phyloP scores from a whole-genome alignment of 30 jellyfish, hydroid and myxozoan genomes.

The Aurelia sp. region DNA sequence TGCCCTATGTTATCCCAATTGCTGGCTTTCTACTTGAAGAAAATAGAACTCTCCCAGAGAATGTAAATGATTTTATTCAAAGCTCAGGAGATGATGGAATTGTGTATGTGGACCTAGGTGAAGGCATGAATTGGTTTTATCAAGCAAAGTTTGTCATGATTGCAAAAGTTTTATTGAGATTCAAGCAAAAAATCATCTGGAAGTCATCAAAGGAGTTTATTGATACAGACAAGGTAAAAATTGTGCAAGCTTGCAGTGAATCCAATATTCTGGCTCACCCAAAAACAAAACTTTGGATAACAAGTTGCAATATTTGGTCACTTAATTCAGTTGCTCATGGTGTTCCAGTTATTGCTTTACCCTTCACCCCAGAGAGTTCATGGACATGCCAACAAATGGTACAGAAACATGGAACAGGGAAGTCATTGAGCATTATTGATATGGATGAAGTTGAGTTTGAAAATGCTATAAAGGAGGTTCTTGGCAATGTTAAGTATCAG shows the following conservation, averaged over 20 bases:
- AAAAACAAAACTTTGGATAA: constrained; percentile 17
- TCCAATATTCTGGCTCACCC: constrained; percentile 20
- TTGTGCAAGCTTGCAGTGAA: constrained; percentile 4
- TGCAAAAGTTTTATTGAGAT: constrained; percentile 4
- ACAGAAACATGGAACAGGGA: constrained; percentile 30
- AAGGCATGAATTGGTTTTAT: not conserved
- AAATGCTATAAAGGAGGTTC: not conserved
- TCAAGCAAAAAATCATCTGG: constrained; percentile 17
- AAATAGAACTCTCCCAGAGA: not conserved
- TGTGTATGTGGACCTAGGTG: constrained; percentile 24
- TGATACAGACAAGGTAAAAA: not conserved
- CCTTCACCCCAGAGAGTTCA: constrained; percentile 20
- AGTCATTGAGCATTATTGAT: constrained; percentile 10
- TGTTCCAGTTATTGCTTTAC: constrained; percentile 43
- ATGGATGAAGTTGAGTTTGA: not conserved
- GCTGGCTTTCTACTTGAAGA: constrained; percentile 37
- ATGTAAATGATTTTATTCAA: constrained; percentile 11
- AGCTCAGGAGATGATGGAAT: constrained; percentile 30
- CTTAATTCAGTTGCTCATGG: constrained; percentile 33
- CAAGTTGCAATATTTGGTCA: constrained; percentile 24
- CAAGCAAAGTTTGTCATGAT: constrained; percentile 8
- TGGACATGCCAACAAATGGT: constrained; percentile 18
- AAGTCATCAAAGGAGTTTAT: not conserved
- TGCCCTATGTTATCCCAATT: constrained; percentile 66
- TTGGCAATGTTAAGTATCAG: constrained; percentile 6